Conservation (phyloP, 2,113 vertebrate species). For the Xenopus tropicalis region DNA sequence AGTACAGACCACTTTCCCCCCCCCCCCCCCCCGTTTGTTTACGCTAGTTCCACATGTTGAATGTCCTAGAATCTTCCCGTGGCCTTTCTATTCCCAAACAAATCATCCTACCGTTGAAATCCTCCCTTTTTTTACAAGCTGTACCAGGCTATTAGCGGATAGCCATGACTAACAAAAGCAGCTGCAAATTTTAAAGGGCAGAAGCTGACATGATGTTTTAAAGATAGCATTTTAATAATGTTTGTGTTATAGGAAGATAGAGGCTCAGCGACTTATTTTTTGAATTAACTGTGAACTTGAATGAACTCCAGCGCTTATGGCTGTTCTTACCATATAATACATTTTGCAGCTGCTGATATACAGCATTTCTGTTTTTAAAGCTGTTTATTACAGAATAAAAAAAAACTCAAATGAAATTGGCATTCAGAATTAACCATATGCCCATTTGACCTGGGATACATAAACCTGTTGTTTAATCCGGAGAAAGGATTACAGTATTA, state of each 20-base stretch:
- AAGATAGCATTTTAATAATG: slow-evolving; percentile 43
- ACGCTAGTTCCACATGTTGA: not conserved
- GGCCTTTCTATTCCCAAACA: slow-evolving; percentile 25
- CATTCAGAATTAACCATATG: slow-evolving; percentile 68
- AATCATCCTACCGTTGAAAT: slow-evolving; percentile 6
- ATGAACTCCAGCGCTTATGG: slow-evolving; percentile 55
- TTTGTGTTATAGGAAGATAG: slow-evolving; percentile 44
- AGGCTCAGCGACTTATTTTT: slow-evolving; percentile 51
- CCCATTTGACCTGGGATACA: slow-evolving; percentile 69
- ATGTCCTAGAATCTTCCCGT: not conserved
- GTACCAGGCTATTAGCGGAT: slow-evolving; percentile 7
- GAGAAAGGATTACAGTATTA: slow-evolving; percentile 66
- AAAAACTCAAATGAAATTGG: slow-evolving; percentile 57
- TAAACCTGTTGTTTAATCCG: slow-evolving; percentile 73
- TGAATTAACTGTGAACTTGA: slow-evolving; percentile 63
- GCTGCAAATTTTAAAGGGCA: not conserved
- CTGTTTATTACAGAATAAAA: slow-evolving; percentile 58
- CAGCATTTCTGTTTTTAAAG: slow-evolving; percentile 61
- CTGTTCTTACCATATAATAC: slow-evolving; percentile 54
- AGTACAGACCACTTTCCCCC: not conserved
- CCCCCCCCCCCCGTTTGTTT: not conserved
- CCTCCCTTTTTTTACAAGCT: slow-evolving; percentile 14
- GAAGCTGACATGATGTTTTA: not conserved
- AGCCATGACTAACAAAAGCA: slow-evolving; percentile 20
- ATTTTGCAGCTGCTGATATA: slow-evolving; percentile 67